Evolutionary conservation across 2,113 vertebrate species (phyloP).

Genomic region (Eulemur rufifrons): DNA sequence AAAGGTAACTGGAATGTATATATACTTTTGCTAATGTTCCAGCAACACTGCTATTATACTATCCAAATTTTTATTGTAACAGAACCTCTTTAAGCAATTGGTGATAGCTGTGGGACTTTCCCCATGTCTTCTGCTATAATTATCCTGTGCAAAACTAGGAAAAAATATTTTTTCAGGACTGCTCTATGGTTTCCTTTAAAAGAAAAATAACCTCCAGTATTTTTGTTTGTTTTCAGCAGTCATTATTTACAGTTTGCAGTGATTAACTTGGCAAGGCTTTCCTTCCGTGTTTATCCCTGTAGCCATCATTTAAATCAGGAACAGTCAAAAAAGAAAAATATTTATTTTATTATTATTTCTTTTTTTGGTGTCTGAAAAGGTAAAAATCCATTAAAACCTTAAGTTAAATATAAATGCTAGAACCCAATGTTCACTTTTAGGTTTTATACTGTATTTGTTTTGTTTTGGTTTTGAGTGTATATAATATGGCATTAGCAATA

Average conservation of each 20-base stretch:
- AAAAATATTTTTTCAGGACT: conserved; percentile 71
- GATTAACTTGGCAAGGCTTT: conserved; percentile 69
- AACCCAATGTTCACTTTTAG: conserved; percentile 79
- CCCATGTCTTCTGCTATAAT: conserved; percentile 67
- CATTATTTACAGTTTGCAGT: conserved; percentile 65
- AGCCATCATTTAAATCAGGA: conserved; percentile 67
- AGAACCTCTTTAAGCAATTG: conserved; percentile 78
- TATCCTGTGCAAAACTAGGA: conserved; percentile 61
- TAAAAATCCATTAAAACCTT: conserved; percentile 67
- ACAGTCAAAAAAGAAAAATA: conserved; percentile 76
- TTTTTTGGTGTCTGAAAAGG: conserved; percentile 63
- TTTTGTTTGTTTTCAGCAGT: conserved; percentile 72
- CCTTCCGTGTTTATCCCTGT: conserved; percentile 54
- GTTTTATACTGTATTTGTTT: conserved; percentile 82
- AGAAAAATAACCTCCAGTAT: conserved; percentile 66
- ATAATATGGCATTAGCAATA: conserved; percentile 83
- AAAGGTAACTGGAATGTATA: conserved; percentile 88
- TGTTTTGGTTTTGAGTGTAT: conserved; percentile 81
- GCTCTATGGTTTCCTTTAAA: conserved; percentile 84
- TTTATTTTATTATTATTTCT: conserved; percentile 66
- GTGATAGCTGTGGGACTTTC: conserved; percentile 65
- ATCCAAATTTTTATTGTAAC: conserved; percentile 84
- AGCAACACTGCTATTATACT: conserved; percentile 81
- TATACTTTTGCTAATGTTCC: conserved; percentile 89
- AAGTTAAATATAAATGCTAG: conserved; percentile 77